Evolutionary conservation across 2,888 invertebrate species (phyloP).

Genomic region (Metallyticus violacea): DNA sequence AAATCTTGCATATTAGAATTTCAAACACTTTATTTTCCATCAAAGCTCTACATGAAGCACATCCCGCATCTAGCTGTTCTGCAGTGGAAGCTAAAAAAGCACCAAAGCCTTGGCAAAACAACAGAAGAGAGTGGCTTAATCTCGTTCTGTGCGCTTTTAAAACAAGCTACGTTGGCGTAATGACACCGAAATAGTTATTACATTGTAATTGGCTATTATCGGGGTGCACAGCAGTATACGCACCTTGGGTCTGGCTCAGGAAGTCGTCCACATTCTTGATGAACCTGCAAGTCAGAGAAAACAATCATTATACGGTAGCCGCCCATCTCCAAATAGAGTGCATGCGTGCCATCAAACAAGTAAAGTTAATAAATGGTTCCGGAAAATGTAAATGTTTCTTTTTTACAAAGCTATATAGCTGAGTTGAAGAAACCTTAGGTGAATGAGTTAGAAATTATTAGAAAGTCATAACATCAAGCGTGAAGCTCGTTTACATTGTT

Average conservation of each 20-base stretch:
- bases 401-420: background rate
- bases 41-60: too few species aligned
- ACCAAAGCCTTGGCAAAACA: background rate
- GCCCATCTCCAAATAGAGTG: background rate
- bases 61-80: background rate
- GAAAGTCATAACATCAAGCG: too few species aligned
- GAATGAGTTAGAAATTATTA: too few species aligned
- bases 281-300: constrained; percentile 6
- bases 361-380: background rate
- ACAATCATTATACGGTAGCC: background rate
- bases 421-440: background rate
- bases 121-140: background rate
- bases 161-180: constrained; percentile 3
- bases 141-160: background rate
- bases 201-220: background rate
- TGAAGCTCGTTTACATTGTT: too few species aligned
- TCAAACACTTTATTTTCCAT: too few species aligned
- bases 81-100: background rate
- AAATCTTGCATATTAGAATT: too few species aligned
- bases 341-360: background rate
- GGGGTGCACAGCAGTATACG: background rate
- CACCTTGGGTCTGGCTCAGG: background rate
- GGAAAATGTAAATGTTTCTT: background rate
- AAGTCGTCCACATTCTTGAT: constrained; percentile 16
- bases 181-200: constrained; percentile 8